Base-by-base conservation (phyloP, 2,797 vertebrate genomes). In the Melanotaenia maccullochi region DNA sequence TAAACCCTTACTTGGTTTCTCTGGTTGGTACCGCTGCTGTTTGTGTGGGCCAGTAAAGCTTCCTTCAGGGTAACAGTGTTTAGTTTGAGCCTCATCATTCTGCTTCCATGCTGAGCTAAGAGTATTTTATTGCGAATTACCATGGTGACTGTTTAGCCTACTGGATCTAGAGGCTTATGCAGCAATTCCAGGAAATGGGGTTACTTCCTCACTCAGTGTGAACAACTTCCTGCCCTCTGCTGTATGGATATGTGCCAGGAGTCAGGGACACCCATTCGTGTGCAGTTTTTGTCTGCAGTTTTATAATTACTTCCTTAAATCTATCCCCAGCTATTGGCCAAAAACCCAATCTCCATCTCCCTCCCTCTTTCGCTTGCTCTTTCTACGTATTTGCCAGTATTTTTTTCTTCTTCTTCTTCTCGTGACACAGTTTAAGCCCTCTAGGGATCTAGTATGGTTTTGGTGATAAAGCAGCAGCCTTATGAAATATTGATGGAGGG, bases 211-310 rank as follows among this genome's bases (percentile, higher is more conserved):
- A 92, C 90, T 93, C 81, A 70, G 92, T n/a, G 88, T 65, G 92
- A 95, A 95, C 92, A 94, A 95, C 95, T 95, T 95, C 95, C 94
- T 95, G 88, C 87, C 87, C 91, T 92, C 80, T 65, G 85, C 86
- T 81, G 79, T 83, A 74, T 92, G 90, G 93, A 90, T 82, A 78
- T 30, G 65, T 75, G 90, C 93, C 93, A 93, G 86, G 71, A 82
- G 80, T 76, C 60, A 54, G 85, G 82, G 84, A 87, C 85, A 83
- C 66, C 77, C 71, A 22, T 80, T 89, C 81, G 76, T 83, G 89
- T 85, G 83, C 74, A 76, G 80, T 75, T 89, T 91, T 90, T 90
- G 90, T 90, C 85, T 84, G 71, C 57, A 81, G 82, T 87, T 89
- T 87, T 61, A 14, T 92, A 94, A 94, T 94, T 88, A 93, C 93